Conservation (phyloP, 2,888 invertebrate genomes). For the Cheilosia pagana region DNA sequence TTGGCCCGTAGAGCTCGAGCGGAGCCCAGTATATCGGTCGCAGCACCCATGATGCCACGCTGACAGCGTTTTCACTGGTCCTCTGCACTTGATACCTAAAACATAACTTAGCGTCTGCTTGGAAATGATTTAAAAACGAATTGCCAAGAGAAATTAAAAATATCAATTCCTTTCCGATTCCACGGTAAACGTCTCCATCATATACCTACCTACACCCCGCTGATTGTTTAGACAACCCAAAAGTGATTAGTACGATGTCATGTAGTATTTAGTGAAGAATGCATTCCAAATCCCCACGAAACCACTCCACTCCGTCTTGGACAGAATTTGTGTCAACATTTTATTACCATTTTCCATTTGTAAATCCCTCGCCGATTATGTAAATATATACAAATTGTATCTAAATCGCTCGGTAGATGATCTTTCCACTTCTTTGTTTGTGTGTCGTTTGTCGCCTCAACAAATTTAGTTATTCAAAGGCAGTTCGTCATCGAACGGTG, state of each 20-base stretch:
- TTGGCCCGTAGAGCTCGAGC: no score
- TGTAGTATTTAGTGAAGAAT: neutral
- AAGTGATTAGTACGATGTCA: neutral
- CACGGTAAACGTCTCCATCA: no score
- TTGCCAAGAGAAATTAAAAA: no score
- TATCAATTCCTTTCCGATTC: no score
- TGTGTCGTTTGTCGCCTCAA: constrained; percentile 21
- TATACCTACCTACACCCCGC: no score
- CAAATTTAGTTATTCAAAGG: constrained; percentile 10
- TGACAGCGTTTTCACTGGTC: no score
- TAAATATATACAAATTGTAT: constrained; percentile 18
- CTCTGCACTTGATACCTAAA: no score
- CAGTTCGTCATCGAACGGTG: constrained; percentile 15
- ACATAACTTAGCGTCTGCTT: no score
- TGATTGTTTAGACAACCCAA: neutral
- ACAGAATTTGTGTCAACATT: constrained; percentile 7
- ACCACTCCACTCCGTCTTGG: neutral
- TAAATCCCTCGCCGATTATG: constrained; percentile 39
- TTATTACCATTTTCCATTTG: constrained; percentile 4
- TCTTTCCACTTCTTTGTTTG: constrained; percentile 8
- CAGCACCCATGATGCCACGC: no score
- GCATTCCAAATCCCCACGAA: neutral
- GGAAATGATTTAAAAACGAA: no score
- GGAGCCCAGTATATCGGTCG: no score
- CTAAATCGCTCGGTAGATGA: constrained; percentile 18